phyloP scores from a whole-genome alignment of 2,888 invertebrate genomes.

The Drosophila mettleri region DNA sequence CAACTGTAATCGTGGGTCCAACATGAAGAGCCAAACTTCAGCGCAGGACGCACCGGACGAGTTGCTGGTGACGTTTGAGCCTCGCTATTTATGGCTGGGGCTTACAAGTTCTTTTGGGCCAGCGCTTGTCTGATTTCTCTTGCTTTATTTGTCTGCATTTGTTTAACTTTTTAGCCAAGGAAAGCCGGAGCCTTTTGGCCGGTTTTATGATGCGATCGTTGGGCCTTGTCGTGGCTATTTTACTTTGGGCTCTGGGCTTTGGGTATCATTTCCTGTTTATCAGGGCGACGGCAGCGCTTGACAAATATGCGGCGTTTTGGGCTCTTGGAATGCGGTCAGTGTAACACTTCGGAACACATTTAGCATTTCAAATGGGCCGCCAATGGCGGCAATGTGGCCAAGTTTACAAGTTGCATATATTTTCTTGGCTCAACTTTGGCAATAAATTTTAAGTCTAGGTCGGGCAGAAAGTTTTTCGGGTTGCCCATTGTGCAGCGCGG shows the following conservation, averaged over 20 bases:
- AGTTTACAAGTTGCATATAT: slow-evolving; percentile 58
- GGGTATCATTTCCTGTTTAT: slow-evolving; percentile 70
- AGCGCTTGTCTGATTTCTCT: slow-evolving; percentile 22
- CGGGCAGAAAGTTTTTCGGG: slow-evolving; percentile 45
- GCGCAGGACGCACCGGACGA: slow-evolving; percentile 44
- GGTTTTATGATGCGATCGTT: slow-evolving; percentile 76
- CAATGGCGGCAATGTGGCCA: slow-evolving; percentile 51
- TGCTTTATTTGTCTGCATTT: slow-evolving; percentile 8
- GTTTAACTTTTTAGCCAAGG: slow-evolving; percentile 30
- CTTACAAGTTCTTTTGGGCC: slow-evolving; percentile 54
- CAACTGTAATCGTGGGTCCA: slow-evolving; percentile 50
- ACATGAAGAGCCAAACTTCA: slow-evolving; percentile 63
- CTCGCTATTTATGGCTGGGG: slow-evolving; percentile 69
- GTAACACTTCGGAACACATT: slow-evolving; percentile 66
- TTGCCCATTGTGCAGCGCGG: slow-evolving; percentile 19
- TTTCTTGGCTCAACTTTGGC: slow-evolving; percentile 66
- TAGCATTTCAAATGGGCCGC: slow-evolving; percentile 64
- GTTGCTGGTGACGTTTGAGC: slow-evolving; percentile 47
- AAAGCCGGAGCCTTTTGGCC: slow-evolving; percentile 49
- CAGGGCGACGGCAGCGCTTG: slow-evolving; percentile 57
- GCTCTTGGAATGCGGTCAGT: slow-evolving; percentile 75
- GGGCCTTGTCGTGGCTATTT: slow-evolving; percentile 30
- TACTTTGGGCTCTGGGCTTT: slow-evolving; percentile 27
- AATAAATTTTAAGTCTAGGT: slow-evolving; percentile 70
- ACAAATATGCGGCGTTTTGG: slow-evolving; percentile 72